Conservation (phyloP, 53 echinoderm and acorn worm species). For the Apostichopus leukothele region DNA sequence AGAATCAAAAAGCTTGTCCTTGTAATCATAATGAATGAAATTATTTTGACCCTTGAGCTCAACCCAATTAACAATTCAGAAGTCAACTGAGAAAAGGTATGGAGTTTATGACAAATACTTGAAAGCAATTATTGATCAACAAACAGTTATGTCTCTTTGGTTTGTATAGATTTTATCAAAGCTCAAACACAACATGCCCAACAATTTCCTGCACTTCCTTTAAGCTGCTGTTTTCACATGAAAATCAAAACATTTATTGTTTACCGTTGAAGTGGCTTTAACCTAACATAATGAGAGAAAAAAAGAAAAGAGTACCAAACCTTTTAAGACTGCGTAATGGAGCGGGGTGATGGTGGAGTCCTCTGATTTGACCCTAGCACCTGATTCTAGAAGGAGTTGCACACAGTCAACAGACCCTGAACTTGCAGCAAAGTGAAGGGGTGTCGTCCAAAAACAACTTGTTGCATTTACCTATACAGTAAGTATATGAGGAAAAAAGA, state of each 20-base stretch:
- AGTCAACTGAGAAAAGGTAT: too few species aligned
- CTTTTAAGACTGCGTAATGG: conserved; percentile 66
- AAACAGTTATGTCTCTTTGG: too few species aligned
- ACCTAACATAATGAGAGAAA: too few species aligned
- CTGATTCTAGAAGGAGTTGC: conserved; percentile 62
- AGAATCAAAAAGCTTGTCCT: too few species aligned
- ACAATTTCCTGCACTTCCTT: too few species aligned
- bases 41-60: too few species aligned
- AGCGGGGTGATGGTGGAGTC: conserved; percentile 60
- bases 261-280: not conserved
- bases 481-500: not conserved
- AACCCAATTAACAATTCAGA: too few species aligned
- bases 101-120: too few species aligned
- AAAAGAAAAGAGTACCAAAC: conserved; percentile 7
- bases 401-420: conserved; percentile 65
- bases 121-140: too few species aligned
- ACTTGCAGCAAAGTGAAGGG: conserved; percentile 58
- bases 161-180: too few species aligned
- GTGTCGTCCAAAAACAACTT: conserved; percentile 67
- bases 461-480: conserved; percentile 65
- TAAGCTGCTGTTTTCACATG: not conserved
- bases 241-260: not conserved
- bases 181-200: too few species aligned
- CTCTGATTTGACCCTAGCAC: conserved; percentile 60
- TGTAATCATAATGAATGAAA: too few species aligned